Percentiles rank a stretch among this genome's conserved stretches.
These are phyloP conservation scores for Caenorhabditis becei DNA, from an alignment of 2,888 invertebrate genomes.

Conservation along the genomic window DNA sequence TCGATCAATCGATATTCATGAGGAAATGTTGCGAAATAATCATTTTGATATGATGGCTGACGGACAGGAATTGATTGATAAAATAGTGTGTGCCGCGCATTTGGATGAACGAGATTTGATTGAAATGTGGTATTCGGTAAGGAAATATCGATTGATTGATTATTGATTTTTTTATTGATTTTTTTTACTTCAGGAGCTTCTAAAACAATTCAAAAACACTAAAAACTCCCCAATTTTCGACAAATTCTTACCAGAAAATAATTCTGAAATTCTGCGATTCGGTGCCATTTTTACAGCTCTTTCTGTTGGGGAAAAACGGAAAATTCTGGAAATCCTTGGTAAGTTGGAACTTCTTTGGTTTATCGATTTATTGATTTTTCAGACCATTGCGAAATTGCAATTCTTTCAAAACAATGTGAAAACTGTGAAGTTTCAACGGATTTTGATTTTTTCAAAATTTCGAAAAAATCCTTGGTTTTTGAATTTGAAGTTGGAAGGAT, in stretches of 20 bases:
- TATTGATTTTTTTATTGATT: not conserved
- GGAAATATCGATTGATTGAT: constrained; percentile 5
- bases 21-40: constrained; percentile 15
- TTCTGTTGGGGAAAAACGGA: constrained; percentile 16
- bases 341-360: not conserved
- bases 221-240: constrained; percentile 1
- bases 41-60: constrained; percentile 51
- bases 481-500: constrained; percentile 13
- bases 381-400: constrained; percentile 7
- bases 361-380: not conserved
- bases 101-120: constrained; percentile 45
- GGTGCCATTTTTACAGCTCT: constrained; percentile 40
- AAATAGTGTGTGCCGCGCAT: constrained; percentile 50
- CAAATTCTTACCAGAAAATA: not conserved
- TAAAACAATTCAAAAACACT: not conserved
- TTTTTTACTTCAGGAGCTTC: constrained; percentile 22
- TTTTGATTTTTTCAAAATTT: constrained; percentile 3
- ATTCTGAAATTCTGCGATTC: constrained; percentile 13
- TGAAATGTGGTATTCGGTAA: constrained; percentile 53
- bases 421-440: not conserved
- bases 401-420: not conserved
- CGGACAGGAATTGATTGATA: constrained; percentile 34
- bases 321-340: constrained; percentile 38
- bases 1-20: constrained; percentile 17
- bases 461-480: constrained; percentile 10